Evolutionary conservation across 2,797 vertebrate species (phyloP), one percentile per base, ranked within the genome.

Genomic region (Lutjanus campechanus): DNA sequence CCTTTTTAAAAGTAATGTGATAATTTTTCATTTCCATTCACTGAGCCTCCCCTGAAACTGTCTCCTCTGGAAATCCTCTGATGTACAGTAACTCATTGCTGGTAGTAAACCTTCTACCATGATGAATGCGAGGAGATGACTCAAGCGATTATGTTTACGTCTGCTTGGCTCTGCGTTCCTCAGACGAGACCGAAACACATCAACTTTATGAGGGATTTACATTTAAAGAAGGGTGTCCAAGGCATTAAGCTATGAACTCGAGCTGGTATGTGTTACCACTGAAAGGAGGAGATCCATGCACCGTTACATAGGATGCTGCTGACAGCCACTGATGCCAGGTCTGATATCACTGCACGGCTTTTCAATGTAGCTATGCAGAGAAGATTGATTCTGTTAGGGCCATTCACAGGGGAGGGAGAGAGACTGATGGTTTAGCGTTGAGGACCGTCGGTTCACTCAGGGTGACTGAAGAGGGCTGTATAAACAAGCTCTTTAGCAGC

Each of bases 401-500:
- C 62, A 66, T 82, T 83, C 66, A 56, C 60, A 77, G 63, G 68
- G 59, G 74, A 83, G 15, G 82, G 63, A 84, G 87, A 81, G 56
- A 75, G 75, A 85, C 36, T 25, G 64, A 84, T 80, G 84, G 73
- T 69, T 83, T 49, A 62, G 65, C 47, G 11, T 55, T 11, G 55
- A 85, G 71, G 82, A 83, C 46, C 64, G 25, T 59, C 50, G 29
- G 91, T 90, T 94, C 92, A 90, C 88, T 81, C 78, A 29, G 84
- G 92, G 90, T 91, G 91, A 94, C 85, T 72, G 68, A 84, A 85
- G 81, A 92, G 84, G 78, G 80, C 85, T 91, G 89, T 78, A 84
- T 83, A 92, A 94, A 93, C 91, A 93, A 86, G 75, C 82, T 63
- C 73, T 93, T 92, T 90, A 88, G 88, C 90, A 90, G 69, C 10